Evolutionary conservation across 2,888 invertebrate species (phyloP).

Genomic region (Tetheella fluctuosa): DNA sequence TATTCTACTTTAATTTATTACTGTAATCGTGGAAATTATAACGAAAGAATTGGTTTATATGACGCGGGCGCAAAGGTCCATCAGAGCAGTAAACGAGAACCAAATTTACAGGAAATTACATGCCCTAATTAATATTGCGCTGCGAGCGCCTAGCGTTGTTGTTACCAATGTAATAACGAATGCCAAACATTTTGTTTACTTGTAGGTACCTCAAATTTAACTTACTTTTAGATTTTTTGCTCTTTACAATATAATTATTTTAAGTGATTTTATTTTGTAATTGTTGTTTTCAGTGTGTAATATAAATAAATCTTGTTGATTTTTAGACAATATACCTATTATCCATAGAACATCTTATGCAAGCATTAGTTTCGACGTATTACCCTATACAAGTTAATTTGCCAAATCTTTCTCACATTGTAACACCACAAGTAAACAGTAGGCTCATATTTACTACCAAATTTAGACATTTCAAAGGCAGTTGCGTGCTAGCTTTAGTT

Average conservation of each 20-base stretch:
- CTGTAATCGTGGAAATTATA: too few relatives aligned
- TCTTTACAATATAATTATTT: neutral
- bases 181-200: constrained; percentile 35
- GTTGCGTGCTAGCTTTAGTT: constrained; percentile 29
- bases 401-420: neutral
- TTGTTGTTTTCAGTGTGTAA: too few relatives aligned
- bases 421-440: constrained; percentile 5
- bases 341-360: neutral
- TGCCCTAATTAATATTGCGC: constrained; percentile 53
- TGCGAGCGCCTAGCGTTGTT: constrained; percentile 22
- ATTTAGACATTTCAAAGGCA: constrained; percentile 24
- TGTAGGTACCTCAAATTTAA: too few relatives aligned
- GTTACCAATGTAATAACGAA: constrained; percentile 32
- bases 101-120: constrained; percentile 48
- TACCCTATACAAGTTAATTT: neutral
- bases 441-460: constrained; percentile 27
- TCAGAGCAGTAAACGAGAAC: constrained; percentile 33
- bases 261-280: too few relatives aligned
- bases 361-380: neutral
- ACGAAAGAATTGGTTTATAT: constrained; percentile 36
- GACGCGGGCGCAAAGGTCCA: constrained; percentile 32
- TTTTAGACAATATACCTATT: neutral
- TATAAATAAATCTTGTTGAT: neutral
- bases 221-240: constrained; percentile 20
- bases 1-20: too few relatives aligned